Percentiles rank a stretch among this genome's conserved stretches.
phyloP scores from a whole-genome alignment of 2,113 vertebrate species.

The Cryptoleucopteryx plumbea region DNA sequence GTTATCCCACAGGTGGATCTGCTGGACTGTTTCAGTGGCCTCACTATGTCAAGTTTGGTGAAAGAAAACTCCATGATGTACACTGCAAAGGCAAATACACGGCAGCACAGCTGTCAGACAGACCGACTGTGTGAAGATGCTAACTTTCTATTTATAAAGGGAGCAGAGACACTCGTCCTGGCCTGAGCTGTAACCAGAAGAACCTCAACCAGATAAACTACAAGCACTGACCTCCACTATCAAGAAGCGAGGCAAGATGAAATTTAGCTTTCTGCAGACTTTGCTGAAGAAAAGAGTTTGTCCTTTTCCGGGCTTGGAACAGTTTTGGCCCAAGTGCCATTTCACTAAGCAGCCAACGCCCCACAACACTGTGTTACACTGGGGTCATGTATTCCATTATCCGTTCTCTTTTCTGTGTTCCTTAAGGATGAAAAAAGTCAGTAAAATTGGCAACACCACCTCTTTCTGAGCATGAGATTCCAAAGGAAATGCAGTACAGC shows the following conservation, averaged over 20 bases:
- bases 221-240: not conserved
- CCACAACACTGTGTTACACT: not conserved
- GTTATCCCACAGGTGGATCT: not conserved
- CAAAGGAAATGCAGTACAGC: not conserved
- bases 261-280: not conserved
- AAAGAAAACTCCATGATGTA: not conserved
- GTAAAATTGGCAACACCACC: not conserved
- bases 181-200: not conserved
- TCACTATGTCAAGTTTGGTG: not conserved
- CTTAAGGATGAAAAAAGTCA: not conserved
- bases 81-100: not conserved
- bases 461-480: not conserved
- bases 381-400: not conserved
- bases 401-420: not conserved
- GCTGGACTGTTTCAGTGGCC: not conserved
- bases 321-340: not conserved
- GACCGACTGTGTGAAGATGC: not conserved
- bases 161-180: not conserved
- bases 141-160: not conserved
- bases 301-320: not conserved
- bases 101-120: not conserved
- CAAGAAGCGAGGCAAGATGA: not conserved
- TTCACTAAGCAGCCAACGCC: not conserved
- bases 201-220: not conserved
- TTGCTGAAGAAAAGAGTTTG: not conserved